A percentile compares a stretch with the other conserved stretches of the same genome.
Evolutionary conservation across 2,113 vertebrate genomes (phyloP).

Genomic region (Corythornis cristatus): DNA sequence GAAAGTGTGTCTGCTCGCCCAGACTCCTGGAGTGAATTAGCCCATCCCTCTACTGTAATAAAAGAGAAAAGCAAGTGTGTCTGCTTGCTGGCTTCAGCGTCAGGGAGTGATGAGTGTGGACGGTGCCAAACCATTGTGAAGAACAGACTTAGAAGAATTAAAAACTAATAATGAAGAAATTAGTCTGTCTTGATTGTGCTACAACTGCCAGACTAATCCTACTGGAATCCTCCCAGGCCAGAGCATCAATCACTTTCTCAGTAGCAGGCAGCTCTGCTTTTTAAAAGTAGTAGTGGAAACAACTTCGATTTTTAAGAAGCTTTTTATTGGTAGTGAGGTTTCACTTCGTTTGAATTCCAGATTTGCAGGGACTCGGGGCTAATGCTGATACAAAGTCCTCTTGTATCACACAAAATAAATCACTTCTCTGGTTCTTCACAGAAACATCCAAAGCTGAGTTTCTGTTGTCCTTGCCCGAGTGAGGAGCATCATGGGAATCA

Average conservation of each 20-base stretch:
- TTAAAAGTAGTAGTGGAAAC: not conserved
- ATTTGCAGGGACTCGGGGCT: not conserved
- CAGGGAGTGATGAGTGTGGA: not conserved
- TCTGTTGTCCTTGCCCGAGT: not conserved
- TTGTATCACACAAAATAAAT: not conserved
- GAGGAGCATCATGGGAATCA: not conserved
- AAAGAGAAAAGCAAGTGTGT: not conserved
- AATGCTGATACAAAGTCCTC: not conserved
- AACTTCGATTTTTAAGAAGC: not conserved
- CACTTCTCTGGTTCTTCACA: not conserved
- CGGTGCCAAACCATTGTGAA: slow-evolving; percentile 26
- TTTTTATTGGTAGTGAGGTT: not conserved
- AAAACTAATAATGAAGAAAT: slow-evolving; percentile 32
- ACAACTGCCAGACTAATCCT: not conserved
- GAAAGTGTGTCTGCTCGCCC: not conserved
- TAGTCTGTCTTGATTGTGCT: not conserved
- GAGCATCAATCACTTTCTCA: slow-evolving; percentile 9
- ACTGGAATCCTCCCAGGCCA: not conserved
- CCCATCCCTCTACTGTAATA: not conserved
- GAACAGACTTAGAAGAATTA: slow-evolving; percentile 23
- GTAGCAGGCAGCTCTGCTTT: slow-evolving; percentile 16
- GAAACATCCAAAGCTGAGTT: not conserved
- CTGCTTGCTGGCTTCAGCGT: not conserved
- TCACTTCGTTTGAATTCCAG: slow-evolving; percentile 17
- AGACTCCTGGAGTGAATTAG: not conserved